Evolutionary conservation across 1,140 invertebrate species (phyloP).

Genomic region (Diabrotica undecimpunctata): DNA sequence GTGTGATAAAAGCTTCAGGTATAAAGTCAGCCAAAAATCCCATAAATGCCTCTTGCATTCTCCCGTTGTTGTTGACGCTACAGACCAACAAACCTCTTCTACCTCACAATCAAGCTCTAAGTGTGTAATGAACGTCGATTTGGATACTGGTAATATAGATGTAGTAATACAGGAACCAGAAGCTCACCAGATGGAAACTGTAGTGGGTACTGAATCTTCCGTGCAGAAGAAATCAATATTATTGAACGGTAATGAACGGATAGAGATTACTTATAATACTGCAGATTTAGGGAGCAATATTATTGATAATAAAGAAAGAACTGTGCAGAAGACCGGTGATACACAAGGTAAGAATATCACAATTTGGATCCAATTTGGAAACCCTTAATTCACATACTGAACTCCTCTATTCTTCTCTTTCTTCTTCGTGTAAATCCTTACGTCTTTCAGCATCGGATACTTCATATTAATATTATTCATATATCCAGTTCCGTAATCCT

Average conservation of each 20-base stretch:
- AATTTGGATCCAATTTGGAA: too few species aligned
- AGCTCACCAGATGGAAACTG: neutral
- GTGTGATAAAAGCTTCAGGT: conserved; percentile 78
- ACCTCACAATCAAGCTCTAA: conserved; percentile 24
- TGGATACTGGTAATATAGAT: conserved; percentile 34
- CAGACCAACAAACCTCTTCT: conserved; percentile 21
- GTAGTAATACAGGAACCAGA: conserved; percentile 20
- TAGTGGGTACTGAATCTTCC: neutral
- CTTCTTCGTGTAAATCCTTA: too few species aligned
- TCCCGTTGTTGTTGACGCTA: conserved; percentile 50
- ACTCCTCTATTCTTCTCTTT: too few species aligned
- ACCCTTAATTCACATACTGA: too few species aligned
- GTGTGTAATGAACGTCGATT: conserved; percentile 33
- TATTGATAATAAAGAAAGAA: neutral
- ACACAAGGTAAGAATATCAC: too few species aligned
- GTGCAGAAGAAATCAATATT: conserved; percentile 17
- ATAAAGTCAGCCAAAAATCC: conserved; percentile 80
- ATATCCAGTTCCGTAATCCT: too few species aligned
- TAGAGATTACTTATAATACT: conserved; percentile 16
- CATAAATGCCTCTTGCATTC: conserved; percentile 69
- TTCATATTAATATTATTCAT: too few species aligned
- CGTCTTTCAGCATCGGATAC: too few species aligned
- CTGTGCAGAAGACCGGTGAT: too few species aligned
- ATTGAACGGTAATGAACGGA: conserved; percentile 10
- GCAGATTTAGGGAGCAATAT: conserved; percentile 10